A percentile compares a stretch with the other conserved stretches of the same genome.
These are phyloP conservation scores for Tetragonula clypearis DNA, from an alignment of 1,140 invertebrate species.

Conservation along the genomic window DNA sequence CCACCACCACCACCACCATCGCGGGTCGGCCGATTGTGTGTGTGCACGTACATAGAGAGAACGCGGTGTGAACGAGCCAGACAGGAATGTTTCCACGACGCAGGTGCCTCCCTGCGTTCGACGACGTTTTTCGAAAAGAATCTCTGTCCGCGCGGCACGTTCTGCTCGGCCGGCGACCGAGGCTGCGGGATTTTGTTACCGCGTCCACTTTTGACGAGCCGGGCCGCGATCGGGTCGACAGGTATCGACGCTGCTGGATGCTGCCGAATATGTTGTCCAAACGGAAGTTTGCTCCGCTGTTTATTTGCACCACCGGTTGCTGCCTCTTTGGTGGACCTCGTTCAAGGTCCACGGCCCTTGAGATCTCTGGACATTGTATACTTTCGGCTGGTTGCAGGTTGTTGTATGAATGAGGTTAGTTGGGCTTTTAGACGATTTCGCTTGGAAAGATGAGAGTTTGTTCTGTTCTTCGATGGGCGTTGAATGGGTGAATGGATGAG, in stretches of 20 bases:
- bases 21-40: too few species aligned
- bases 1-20: conserved; percentile 6
- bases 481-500: neutral
- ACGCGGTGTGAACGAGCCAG: conserved; percentile 4
- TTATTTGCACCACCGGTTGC: neutral
- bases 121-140: conserved; percentile 42
- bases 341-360: too few species aligned
- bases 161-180: neutral
- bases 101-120: conserved; percentile 41
- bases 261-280: neutral
- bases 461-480: neutral
- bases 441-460: neutral
- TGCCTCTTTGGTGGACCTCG: neutral
- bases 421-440: neutral
- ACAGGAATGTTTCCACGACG: conserved; percentile 45
- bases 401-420: neutral
- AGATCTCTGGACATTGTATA: neutral
- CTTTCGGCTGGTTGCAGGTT: neutral
- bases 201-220: neutral
- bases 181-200: conserved; percentile 8
- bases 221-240: neutral
- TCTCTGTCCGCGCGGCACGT: neutral
- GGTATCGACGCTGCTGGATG: conserved; percentile 18
- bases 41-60: neutral
- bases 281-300: conserved; percentile 1